Evolutionary conservation across 2,797 vertebrate genomes (phyloP).

Genomic region (Spinibarbus caldwelli): DNA sequence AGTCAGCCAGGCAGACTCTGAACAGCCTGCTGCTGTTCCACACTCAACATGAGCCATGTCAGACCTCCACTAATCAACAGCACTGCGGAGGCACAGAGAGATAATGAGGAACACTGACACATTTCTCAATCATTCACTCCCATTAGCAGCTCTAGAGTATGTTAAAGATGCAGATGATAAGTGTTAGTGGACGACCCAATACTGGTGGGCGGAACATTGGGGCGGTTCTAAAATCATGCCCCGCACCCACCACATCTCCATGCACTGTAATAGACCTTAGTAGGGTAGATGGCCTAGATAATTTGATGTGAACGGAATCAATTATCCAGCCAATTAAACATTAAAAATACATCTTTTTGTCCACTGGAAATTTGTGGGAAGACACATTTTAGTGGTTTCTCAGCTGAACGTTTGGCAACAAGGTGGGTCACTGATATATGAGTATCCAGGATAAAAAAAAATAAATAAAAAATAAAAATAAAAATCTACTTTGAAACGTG

Average conservation of each 20-base stretch:
- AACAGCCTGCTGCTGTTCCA: constrained; percentile 40
- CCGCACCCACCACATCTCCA: not conserved
- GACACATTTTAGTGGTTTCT: not conserved
- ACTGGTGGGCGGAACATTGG: not conserved
- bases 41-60: constrained; percentile 33
- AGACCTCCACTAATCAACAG: constrained; percentile 44
- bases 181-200: constrained; percentile 9
- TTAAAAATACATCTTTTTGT: not conserved
- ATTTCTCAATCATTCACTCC: constrained; percentile 40
- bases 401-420: not conserved
- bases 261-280: not conserved
- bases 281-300: constrained; percentile 12
- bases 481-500: not conserved
- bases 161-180: constrained; percentile 32
- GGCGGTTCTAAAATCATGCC: not conserved
- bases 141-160: constrained; percentile 20
- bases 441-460: not conserved
- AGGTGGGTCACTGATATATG: not conserved
- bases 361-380: constrained; percentile 7
- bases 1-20: constrained; percentile 37
- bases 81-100: constrained; percentile 22
- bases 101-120: constrained; percentile 45
- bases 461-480: accelerated
- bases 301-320: constrained; percentile 11
- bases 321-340: constrained; percentile 16